Percentiles rank a stretch among this genome's conserved stretches.
Evolutionary conservation across 2,113 vertebrate species (phyloP).

Genomic region (Chlamydotis undulata): DNA sequence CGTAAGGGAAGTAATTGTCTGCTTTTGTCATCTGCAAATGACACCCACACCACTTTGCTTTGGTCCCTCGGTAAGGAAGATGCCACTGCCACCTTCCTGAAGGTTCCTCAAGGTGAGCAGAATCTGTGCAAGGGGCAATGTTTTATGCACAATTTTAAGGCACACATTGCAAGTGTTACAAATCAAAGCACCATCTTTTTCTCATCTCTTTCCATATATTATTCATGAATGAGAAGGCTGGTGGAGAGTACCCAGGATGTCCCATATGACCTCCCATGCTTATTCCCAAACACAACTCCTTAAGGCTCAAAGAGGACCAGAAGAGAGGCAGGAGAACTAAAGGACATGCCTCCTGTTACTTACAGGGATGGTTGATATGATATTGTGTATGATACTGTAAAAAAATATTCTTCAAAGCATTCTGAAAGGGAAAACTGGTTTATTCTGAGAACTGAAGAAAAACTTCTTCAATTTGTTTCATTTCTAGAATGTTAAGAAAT

Average conservation of each 20-base stretch:
- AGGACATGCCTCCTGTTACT: neutral
- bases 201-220: neutral
- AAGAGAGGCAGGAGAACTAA: neutral
- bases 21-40: neutral
- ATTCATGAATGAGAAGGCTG: neutral
- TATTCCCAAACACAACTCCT: neutral
- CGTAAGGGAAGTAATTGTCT: neutral
- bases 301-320: neutral
- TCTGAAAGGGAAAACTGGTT: neutral
- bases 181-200: neutral
- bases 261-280: accelerated
- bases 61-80: neutral
- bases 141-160: neutral
- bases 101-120: neutral
- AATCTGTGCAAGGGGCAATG: neutral
- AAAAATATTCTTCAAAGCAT: neutral
- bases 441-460: neutral
- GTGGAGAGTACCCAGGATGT: neutral
- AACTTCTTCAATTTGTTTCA: neutral
- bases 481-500: neutral
- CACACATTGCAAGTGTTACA: neutral
- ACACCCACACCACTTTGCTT: neutral
- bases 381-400: neutral
- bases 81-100: neutral
- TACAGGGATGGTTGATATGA: neutral